These are phyloP conservation scores for Teleiodes luculella DNA, from an alignment of 2,888 invertebrate species.

Conservation along the genomic window DNA sequence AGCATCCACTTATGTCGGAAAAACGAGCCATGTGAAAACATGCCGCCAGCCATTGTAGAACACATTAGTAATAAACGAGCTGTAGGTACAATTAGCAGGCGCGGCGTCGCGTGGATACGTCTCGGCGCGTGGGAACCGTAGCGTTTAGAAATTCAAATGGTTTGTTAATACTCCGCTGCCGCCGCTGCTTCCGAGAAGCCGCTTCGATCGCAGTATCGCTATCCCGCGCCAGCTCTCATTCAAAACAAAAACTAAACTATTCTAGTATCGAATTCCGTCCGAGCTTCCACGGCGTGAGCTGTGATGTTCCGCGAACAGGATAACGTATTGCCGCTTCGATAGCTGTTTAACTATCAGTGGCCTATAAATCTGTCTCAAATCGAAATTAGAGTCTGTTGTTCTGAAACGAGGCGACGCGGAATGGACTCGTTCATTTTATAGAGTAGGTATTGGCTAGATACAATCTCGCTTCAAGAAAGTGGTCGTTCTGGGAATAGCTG, in stretches of 20 bases:
- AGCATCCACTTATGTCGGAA: constrained; percentile 23
- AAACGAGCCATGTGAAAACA: constrained; percentile 25
- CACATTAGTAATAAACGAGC: constrained; percentile 19
- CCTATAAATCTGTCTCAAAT: constrained; percentile 56
- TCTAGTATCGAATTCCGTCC: constrained; percentile 27
- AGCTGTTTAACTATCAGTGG: constrained; percentile 37
- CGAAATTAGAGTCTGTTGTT: constrained; percentile 44
- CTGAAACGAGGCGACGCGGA: constrained; percentile 25
- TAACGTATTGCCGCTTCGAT: constrained; percentile 31
- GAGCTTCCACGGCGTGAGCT: not conserved
- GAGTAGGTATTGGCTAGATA: constrained; percentile 6
- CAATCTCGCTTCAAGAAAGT: constrained; percentile 13
- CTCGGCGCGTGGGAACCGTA: constrained; percentile 34
- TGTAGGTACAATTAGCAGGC: constrained; percentile 19
- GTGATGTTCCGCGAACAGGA: constrained; percentile 40
- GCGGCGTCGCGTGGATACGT: constrained; percentile 19
- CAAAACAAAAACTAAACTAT: constrained; percentile 24
- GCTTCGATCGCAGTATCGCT: constrained; percentile 24
- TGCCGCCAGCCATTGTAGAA: constrained; percentile 23
- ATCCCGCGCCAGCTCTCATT: constrained; percentile 25
- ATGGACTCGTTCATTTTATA: constrained; percentile 2
- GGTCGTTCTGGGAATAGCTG: constrained; percentile 14
- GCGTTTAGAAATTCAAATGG: constrained; percentile 27
- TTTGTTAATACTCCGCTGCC: constrained; percentile 24
- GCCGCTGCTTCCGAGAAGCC: constrained; percentile 29